Percentiles rank a stretch among this genome's conserved stretches.
These are phyloP conservation scores for Crambe crambe DNA, from an alignment of 37 sponge, comb jelly and placozoan genomes.

Conservation along the genomic window DNA sequence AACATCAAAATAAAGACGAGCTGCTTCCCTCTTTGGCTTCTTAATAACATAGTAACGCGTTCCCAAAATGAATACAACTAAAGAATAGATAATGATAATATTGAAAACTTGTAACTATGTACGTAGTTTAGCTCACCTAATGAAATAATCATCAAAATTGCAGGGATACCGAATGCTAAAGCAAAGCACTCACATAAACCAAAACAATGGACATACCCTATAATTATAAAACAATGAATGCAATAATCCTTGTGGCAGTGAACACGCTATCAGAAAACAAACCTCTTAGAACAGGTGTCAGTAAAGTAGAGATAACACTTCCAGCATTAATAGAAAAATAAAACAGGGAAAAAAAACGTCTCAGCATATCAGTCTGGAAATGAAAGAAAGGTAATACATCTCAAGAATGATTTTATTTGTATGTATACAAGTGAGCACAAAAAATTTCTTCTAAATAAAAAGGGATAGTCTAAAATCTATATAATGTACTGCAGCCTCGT, in stretches of 20 bases:
- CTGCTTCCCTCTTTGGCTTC: constrained; percentile 55
- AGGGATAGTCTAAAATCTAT: too few relatives aligned
- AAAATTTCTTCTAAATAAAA: too few relatives aligned
- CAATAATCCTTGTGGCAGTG: neutral
- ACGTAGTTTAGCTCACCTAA: constrained; percentile 31
- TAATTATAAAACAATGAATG: neutral
- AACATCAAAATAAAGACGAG: constrained; percentile 31
- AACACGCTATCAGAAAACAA: constrained; percentile 1
- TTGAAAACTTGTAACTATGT: neutral
- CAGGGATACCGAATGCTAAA: constrained; percentile 95
- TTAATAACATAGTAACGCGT: constrained; percentile 51
- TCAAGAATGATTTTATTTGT: too few relatives aligned
- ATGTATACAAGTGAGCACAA: too few relatives aligned
- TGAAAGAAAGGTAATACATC: neutral
- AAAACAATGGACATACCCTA: constrained; percentile 83
- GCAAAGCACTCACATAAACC: constrained; percentile 82
- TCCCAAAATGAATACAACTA: constrained; percentile 42
- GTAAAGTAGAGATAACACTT: constrained; percentile 88
- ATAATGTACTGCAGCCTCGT: too few relatives aligned
- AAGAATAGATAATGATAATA: neutral
- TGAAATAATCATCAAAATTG: constrained; percentile 87
- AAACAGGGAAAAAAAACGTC: constrained; percentile 94
- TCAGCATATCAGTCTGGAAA: constrained; percentile 16
- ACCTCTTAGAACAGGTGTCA: constrained; percentile 95
- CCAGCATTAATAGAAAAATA: constrained; percentile 99